Percentiles rank a stretch among this genome's conserved stretches.
These are phyloP conservation scores for Asarcornis scutulata DNA, from an alignment of 2,113 vertebrate species.

Conservation along the genomic window DNA sequence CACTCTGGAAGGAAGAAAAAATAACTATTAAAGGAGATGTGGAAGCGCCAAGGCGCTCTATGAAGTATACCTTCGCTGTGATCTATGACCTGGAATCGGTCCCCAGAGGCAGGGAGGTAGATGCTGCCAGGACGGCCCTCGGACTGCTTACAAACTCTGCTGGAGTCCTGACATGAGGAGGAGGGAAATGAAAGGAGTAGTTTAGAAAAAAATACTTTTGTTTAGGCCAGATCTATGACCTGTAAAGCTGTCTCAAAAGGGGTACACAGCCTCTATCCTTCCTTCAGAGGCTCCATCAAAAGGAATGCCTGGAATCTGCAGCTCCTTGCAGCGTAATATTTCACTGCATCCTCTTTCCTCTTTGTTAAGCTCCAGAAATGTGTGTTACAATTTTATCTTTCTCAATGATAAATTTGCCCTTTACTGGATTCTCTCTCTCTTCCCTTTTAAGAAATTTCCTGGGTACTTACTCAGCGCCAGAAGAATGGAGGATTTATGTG, in stretches of 20 bases:
- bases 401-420: neutral
- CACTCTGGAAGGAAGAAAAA: slow-evolving; percentile 11
- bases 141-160: slow-evolving; percentile 65
- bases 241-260: slow-evolving; percentile 58
- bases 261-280: slow-evolving; percentile 37
- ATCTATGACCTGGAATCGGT: slow-evolving; percentile 63
- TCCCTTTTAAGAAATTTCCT: neutral
- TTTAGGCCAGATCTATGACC: slow-evolving; percentile 66
- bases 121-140: slow-evolving; percentile 44
- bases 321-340: slow-evolving; percentile 17
- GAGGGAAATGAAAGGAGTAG: slow-evolving; percentile 62
- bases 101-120: slow-evolving; percentile 43
- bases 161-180: slow-evolving; percentile 62
- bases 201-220: slow-evolving; percentile 67
- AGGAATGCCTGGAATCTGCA: slow-evolving; percentile 67
- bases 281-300: slow-evolving; percentile 58
- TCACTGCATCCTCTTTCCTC: neutral
- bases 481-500: neutral
- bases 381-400: neutral
- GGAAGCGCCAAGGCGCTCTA: neutral
- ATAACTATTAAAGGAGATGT: slow-evolving; percentile 35
- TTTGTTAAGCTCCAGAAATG: neutral
- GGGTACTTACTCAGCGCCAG: neutral
- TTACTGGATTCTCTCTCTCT: neutral
- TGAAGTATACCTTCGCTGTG: slow-evolving; percentile 55